These are phyloP conservation scores for Macaria notata DNA, from an alignment of 2,888 invertebrate species.

Conservation along the genomic window DNA sequence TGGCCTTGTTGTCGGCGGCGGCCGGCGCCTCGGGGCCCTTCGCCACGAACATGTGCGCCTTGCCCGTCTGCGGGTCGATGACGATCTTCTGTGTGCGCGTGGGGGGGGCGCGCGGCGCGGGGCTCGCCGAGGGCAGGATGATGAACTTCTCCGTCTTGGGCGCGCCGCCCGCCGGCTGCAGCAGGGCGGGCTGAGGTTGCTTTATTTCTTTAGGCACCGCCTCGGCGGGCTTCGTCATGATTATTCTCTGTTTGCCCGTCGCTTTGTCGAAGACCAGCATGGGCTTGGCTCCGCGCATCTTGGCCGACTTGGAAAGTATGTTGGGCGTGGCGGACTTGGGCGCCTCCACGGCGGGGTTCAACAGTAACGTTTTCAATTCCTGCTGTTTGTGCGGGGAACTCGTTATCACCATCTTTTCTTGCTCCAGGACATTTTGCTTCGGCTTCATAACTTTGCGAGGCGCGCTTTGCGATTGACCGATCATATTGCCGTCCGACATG, in stretches of 20 bases:
- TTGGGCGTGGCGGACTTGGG: constrained; percentile 71
- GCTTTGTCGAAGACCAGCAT: constrained; percentile 74
- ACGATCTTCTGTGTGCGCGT: constrained; percentile 74
- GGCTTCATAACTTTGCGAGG: constrained; percentile 57
- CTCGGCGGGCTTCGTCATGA: constrained; percentile 70
- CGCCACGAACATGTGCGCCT: constrained; percentile 68
- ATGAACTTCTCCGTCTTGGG: constrained; percentile 71
- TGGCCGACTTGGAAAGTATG: constrained; percentile 75
- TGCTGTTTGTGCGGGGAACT: constrained; percentile 51
- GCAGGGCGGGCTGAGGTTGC: constrained; percentile 42
- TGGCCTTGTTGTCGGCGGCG: constrained; percentile 57
- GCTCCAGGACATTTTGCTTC: constrained; percentile 52
- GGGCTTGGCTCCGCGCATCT: constrained; percentile 70
- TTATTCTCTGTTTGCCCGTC: constrained; percentile 74
- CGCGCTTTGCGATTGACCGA: constrained; percentile 51
- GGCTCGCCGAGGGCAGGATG: constrained; percentile 62
- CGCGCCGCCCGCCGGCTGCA: constrained; percentile 56
- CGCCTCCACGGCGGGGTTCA: constrained; percentile 61
- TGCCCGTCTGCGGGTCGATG: constrained; percentile 73
- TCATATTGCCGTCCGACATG: constrained; percentile 71
- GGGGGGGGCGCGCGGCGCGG: constrained; percentile 61
- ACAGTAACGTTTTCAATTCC: constrained; percentile 66
- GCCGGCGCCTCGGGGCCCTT: constrained; percentile 55
- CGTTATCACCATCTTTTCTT: constrained; percentile 56
- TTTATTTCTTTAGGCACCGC: constrained; percentile 62